phyloP scores from a whole-genome alignment of 2,888 invertebrate species.

The Drosophila barbarae region DNA sequence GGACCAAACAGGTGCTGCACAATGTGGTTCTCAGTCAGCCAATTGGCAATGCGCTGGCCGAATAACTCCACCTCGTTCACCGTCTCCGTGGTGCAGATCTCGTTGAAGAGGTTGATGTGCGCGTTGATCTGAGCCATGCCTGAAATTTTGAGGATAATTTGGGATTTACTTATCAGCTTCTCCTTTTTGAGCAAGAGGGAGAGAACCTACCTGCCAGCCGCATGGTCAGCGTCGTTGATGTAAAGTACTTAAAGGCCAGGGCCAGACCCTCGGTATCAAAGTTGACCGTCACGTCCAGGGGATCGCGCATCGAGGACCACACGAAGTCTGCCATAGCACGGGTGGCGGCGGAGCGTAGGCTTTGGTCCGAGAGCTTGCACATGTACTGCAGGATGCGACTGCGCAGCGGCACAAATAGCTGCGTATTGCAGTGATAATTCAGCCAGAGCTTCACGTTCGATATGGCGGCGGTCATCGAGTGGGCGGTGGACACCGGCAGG shows the following conservation, averaged over 20 bases:
- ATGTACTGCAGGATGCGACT: conserved; percentile 93
- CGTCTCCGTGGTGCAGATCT: conserved; percentile 93
- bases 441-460: conserved; percentile 96
- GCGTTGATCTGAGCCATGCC: conserved; percentile 95
- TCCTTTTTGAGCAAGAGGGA: background rate
- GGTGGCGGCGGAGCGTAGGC: conserved; percentile 91
- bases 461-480: conserved; percentile 94
- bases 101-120: conserved; percentile 94
- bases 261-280: conserved; percentile 94
- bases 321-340: conserved; percentile 97
- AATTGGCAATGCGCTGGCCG: conserved; percentile 91
- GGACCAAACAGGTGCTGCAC: conserved; percentile 98
- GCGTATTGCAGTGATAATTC: conserved; percentile 93
- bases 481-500: conserved; percentile 92
- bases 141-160: conserved; percentile 24
- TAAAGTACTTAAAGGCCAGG: conserved; percentile 97
- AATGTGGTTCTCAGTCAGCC: conserved; percentile 93
- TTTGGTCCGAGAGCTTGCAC: conserved; percentile 95
- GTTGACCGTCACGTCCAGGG: conserved; percentile 90
- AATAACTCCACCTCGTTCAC: conserved; percentile 91
- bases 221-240: conserved; percentile 96
- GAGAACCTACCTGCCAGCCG: conserved; percentile 86
- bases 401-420: conserved; percentile 92
- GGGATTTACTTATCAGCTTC: background rate
- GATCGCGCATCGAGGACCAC: conserved; percentile 97